Percentiles rank a stretch among this genome's conserved stretches.
Evolutionary conservation across 2,888 invertebrate genomes (phyloP).

Genomic region (Phoenoteleia sp.): DNA sequence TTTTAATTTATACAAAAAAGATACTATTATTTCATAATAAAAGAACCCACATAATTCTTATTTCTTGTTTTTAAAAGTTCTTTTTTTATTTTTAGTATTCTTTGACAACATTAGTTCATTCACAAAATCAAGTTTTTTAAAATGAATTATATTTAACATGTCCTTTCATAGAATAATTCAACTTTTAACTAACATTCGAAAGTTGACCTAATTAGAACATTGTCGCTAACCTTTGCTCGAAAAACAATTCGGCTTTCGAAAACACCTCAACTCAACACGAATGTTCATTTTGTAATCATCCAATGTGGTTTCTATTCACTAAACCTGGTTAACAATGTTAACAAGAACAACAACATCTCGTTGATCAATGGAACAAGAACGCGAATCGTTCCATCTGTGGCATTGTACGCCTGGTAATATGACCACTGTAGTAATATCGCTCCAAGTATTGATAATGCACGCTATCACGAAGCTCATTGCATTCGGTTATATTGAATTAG

Average conservation of each 20-base stretch:
- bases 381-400: background rate
- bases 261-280: too few relatives aligned
- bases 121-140: too few relatives aligned
- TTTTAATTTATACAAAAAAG: too few relatives aligned
- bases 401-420: conserved; percentile 23
- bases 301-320: conserved; percentile 39
- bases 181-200: too few relatives aligned
- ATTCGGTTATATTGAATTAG: conserved; percentile 51
- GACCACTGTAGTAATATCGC: conserved; percentile 28
- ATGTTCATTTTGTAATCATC: conserved; percentile 33
- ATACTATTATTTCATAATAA: too few relatives aligned
- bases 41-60: too few relatives aligned
- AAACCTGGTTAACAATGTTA: conserved; percentile 39
- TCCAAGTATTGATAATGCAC: conserved; percentile 48
- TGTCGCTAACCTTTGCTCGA: background rate
- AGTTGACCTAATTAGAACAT: too few relatives aligned
- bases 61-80: too few relatives aligned
- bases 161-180: too few relatives aligned
- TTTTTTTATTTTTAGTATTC: too few relatives aligned
- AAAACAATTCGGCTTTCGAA: background rate
- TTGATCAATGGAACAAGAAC: conserved; percentile 44
- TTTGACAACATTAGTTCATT: too few relatives aligned
- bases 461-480: conserved; percentile 39
- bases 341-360: conserved; percentile 35
- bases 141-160: too few relatives aligned